Conservation (phyloP, 2,888 invertebrate genomes). For the Phyllotreta cruciferae region DNA sequence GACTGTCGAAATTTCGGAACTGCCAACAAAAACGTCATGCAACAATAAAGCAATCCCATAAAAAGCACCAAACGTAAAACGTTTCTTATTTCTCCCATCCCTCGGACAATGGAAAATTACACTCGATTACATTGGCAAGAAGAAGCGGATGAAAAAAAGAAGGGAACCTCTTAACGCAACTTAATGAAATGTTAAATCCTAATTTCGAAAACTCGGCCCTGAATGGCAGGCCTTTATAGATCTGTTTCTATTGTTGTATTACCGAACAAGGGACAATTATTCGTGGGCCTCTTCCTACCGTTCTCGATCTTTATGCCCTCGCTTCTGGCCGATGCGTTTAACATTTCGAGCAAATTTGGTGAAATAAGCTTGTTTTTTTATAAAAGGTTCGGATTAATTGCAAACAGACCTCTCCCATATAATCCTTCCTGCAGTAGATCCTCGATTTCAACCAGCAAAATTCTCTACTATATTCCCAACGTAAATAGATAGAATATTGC, state of each 20-base stretch:
- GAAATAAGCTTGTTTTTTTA: constrained; percentile 41
- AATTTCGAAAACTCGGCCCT: constrained; percentile 47
- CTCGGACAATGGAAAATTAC: constrained; percentile 35
- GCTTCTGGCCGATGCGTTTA: constrained; percentile 37
- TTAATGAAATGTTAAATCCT: constrained; percentile 55
- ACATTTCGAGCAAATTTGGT: constrained; percentile 39
- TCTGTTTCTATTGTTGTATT: constrained; percentile 35
- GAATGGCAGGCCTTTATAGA: constrained; percentile 37
- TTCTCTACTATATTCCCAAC: too few species aligned
- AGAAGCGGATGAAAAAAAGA: constrained; percentile 34
- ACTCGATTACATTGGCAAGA: constrained; percentile 40
- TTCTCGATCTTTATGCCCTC: constrained; percentile 29
- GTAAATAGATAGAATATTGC: too few species aligned
- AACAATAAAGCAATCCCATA: constrained; percentile 38
- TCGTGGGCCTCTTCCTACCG: constrained; percentile 36
- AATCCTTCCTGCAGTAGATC: too few species aligned
- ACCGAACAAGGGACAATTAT: constrained; percentile 38
- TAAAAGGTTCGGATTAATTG: constrained; percentile 35
- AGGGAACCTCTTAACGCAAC: constrained; percentile 48
- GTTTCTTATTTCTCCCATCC: constrained; percentile 30
- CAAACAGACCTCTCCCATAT: background rate
- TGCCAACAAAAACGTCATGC: constrained; percentile 17
- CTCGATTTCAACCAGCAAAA: too few species aligned
- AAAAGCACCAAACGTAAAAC: constrained; percentile 36
- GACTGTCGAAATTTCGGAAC: constrained; percentile 9